Evolutionary conservation across 1,140 invertebrate genomes (phyloP), one percentile per base, ranked within the genome.

Genomic region (Portunus trituberculatus): DNA sequence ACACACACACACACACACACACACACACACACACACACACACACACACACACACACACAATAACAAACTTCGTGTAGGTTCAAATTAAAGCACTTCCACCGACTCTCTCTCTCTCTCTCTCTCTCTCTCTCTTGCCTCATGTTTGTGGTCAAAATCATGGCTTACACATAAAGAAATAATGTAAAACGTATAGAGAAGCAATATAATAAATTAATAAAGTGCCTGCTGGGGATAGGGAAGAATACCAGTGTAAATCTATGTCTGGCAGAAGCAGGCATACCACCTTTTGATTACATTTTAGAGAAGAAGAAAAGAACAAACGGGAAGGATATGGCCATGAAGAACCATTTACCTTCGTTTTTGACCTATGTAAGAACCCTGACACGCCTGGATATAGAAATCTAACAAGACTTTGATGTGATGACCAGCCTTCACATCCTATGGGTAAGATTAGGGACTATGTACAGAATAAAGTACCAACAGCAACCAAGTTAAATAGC

Each of bases 21-120:
- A 59, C 52, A 59, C 52, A 76, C 67, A 76, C 67, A 76, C 67
- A 76, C 67, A 76, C 67, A 76, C 67, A 76, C 67, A 76, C 67
- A 76, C 67, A 76, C 67, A 76, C 67, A 76, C 67, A 76, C 67
- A 76, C 67, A 76, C 67, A 76, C 67, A 76, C 67, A 76, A 12
- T 20, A 25, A n/a, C 25, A 76, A 25, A n/a, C 52, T 59, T 59
- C 52, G 10, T 59, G 10, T 76, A 25, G 20, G 16, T n/a, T 8
- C 25, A n/a, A n/a, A 76, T n/a, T 7, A 76, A 8, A 76, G 1
- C 20, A 76, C 67, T 59, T 59, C 52, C 16, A 59, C 52, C 52
- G 1, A 12, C 52, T 59, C 52, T 59, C 52, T 59, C 52, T 59
- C 52, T 59, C 52, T 59, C 52, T 59, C 52, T 59, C 52, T 59